Percentiles rank a stretch among this genome's conserved stretches.
phyloP scores from a whole-genome alignment of 1,140 invertebrate genomes.

The Ips typographus region DNA sequence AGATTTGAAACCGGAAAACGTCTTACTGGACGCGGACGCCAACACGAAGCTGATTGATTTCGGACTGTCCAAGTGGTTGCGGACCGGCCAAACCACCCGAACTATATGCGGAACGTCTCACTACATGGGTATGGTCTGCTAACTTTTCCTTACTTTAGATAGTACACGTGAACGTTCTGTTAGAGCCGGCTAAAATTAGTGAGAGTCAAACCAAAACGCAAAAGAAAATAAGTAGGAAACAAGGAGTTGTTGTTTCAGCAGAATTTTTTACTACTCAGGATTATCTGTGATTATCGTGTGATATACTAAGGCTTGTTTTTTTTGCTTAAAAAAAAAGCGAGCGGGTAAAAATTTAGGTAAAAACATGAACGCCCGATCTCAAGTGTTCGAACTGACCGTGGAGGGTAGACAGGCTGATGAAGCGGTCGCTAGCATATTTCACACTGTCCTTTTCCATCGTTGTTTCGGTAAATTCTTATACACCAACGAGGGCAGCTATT shows the following conservation, averaged over 20 bases:
- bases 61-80: constrained; percentile 90
- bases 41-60: constrained; percentile 88
- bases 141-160: constrained; percentile 24
- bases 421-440: constrained; percentile 91
- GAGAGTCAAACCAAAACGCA: constrained; percentile 33
- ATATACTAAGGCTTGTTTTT: constrained; percentile 36
- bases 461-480: constrained; percentile 94
- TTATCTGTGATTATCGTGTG: constrained; percentile 41
- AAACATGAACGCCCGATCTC: constrained; percentile 85
- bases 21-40: constrained; percentile 76
- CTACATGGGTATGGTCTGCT: constrained; percentile 77
- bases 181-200: constrained; percentile 25
- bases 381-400: constrained; percentile 85
- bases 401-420: constrained; percentile 94
- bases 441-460: constrained; percentile 92
- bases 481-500: constrained; percentile 90
- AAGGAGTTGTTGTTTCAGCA: constrained; percentile 7
- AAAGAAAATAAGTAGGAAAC: constrained; percentile 5
- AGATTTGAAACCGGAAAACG: constrained; percentile 90
- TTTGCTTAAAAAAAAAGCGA: neutral
- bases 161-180: constrained; percentile 5
- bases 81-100: constrained; percentile 69
- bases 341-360: too few species aligned
- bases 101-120: constrained; percentile 90
- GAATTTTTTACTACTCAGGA: constrained; percentile 36